Percentiles rank a stretch among this genome's conserved stretches.
Evolutionary conservation across 2,888 invertebrate species (phyloP).

Genomic region (Latheticus oryzae): DNA sequence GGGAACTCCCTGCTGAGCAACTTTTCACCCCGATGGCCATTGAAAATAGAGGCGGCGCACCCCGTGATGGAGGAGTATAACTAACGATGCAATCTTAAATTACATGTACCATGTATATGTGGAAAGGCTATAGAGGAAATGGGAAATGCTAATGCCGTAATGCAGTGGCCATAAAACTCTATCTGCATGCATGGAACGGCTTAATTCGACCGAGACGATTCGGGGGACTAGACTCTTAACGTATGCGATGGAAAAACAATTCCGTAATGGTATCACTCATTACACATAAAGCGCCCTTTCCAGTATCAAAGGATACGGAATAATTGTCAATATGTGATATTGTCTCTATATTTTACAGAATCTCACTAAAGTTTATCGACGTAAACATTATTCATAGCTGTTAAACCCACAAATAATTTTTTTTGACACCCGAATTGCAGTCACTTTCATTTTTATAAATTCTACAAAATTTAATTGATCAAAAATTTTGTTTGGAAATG

Average conservation of each 20-base stretch:
- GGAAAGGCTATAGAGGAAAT: constrained; percentile 53
- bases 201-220: constrained; percentile 47
- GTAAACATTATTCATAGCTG: no score
- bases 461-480: no score
- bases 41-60: constrained; percentile 44
- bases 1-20: constrained; percentile 49
- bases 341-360: no score
- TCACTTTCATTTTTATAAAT: no score
- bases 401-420: no score
- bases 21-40: constrained; percentile 52
- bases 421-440: no score
- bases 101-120: constrained; percentile 51
- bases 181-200: constrained; percentile 53
- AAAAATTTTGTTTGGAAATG: no score
- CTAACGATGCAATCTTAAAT: constrained; percentile 54
- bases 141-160: constrained; percentile 56
- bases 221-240: constrained; percentile 20
- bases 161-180: constrained; percentile 53
- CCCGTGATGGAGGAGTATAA: constrained; percentile 46
- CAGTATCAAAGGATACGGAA: no score
- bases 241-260: constrained; percentile 28
- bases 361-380: no score
- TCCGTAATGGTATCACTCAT: constrained; percentile 17
- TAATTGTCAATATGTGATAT: no score
- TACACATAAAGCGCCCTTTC: no score